Conservation (phyloP, 2,113 vertebrate genomes). For the Barnardius zonarius region DNA sequence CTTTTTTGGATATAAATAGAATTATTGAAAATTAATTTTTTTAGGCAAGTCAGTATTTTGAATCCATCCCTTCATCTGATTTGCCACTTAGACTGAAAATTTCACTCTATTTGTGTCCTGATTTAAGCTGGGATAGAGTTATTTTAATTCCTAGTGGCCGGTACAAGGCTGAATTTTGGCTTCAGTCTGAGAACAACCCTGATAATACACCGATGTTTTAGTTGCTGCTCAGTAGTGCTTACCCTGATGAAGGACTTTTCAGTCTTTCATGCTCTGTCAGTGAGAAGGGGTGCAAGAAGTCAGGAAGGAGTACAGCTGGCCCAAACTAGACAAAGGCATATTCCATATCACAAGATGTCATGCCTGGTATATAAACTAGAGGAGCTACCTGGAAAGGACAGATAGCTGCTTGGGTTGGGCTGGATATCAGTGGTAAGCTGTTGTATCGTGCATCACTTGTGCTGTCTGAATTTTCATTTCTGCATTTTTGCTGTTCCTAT, state of each 20-base stretch:
- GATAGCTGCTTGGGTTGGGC: background rate
- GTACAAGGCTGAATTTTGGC: background rate
- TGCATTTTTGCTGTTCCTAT: background rate
- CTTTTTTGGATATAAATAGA: background rate
- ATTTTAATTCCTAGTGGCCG: background rate
- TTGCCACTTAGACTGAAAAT: background rate
- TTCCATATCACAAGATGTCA: background rate
- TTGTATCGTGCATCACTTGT: background rate
- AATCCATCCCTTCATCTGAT: background rate
- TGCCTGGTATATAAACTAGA: background rate
- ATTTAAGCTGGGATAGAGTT: background rate
- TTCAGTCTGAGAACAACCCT: background rate
- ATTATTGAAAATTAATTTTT: background rate
- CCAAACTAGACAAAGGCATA: background rate
- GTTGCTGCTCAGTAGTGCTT: background rate
- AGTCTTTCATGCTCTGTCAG: background rate
- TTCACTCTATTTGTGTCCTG: background rate
- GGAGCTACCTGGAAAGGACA: background rate
- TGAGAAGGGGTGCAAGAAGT: background rate
- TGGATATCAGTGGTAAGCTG: background rate
- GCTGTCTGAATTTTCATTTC: background rate
- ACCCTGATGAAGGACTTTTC: background rate
- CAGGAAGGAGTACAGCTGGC: background rate
- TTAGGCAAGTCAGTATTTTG: background rate
- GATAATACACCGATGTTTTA: background rate